Evolutionary conservation across 1,140 invertebrate genomes (phyloP).

Genomic region (Caenorhabditis tropicalis): DNA sequence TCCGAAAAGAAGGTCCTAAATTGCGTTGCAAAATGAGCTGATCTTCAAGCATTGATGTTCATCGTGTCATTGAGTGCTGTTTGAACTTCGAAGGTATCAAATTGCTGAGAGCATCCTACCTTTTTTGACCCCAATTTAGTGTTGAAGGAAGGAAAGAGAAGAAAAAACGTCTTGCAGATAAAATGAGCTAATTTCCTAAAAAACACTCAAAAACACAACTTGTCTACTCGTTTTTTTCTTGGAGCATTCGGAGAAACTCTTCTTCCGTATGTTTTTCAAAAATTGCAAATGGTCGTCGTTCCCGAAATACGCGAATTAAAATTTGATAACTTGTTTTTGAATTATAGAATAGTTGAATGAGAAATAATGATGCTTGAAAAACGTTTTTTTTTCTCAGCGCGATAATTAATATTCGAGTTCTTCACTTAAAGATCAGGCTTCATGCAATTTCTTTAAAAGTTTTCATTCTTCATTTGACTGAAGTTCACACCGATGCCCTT

Average conservation of each 20-base stretch:
- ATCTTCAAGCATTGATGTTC: background rate
- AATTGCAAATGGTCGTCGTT: background rate
- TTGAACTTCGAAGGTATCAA: background rate
- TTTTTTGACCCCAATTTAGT: background rate
- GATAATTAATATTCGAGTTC: background rate
- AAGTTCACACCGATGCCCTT: background rate
- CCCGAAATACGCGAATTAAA: no score
- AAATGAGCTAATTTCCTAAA: background rate
- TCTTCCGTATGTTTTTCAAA: background rate
- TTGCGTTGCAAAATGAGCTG: slow-evolving; percentile 9
- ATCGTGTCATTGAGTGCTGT: slow-evolving; percentile 22
- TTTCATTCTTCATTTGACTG: background rate
- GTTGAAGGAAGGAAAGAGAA: background rate
- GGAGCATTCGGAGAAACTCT: background rate
- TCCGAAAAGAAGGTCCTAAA: background rate
- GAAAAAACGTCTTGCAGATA: background rate
- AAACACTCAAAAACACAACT: background rate
- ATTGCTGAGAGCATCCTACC: background rate
- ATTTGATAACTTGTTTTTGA: no score
- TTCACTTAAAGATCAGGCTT: background rate
- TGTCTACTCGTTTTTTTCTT: background rate
- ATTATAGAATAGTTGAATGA: no score
- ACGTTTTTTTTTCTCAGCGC: no score
- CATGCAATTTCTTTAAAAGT: background rate
- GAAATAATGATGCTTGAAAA: background rate